Conservation (phyloP, 2,113 vertebrate genomes). For the Verasper variegatus region DNA sequence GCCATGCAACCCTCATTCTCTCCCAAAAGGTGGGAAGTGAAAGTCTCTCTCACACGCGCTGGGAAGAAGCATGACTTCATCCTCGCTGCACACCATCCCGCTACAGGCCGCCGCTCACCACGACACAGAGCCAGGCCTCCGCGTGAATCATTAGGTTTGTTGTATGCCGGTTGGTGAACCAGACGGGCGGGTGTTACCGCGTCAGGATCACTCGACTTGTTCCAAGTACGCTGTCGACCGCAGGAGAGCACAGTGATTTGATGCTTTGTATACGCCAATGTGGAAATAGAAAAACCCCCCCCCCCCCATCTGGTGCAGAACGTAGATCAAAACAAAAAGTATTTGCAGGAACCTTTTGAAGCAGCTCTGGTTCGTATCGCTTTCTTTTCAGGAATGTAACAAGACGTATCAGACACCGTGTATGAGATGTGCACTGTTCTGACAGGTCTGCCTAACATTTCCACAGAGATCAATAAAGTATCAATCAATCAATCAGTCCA, state of each 20-base stretch:
- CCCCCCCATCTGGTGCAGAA: constrained; percentile 12
- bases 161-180: background rate
- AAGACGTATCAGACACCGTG: background rate
- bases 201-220: constrained; percentile 11
- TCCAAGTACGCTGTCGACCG: constrained; percentile 21
- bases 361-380: background rate
- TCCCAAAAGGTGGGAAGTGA: constrained; percentile 61
- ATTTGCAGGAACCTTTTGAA: background rate
- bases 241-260: background rate
- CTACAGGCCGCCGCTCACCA: constrained; percentile 7
- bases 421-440: background rate
- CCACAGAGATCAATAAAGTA: background rate
- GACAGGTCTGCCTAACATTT: background rate
- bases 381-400: constrained; percentile 2
- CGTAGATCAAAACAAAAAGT: constrained; percentile 12
- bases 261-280: constrained; percentile 25
- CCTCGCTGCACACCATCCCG: constrained; percentile 21
- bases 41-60: constrained; percentile 10
- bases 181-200: background rate
- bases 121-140: constrained; percentile 6
- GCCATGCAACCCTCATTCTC: constrained; percentile 46
- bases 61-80: constrained; percentile 41
- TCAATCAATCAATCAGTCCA: no score
- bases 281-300: background rate
- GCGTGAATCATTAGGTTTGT: constrained; percentile 16